Base-by-base conservation (phyloP, 2,888 invertebrate genomes). In the Notodonta dromedarius region DNA sequence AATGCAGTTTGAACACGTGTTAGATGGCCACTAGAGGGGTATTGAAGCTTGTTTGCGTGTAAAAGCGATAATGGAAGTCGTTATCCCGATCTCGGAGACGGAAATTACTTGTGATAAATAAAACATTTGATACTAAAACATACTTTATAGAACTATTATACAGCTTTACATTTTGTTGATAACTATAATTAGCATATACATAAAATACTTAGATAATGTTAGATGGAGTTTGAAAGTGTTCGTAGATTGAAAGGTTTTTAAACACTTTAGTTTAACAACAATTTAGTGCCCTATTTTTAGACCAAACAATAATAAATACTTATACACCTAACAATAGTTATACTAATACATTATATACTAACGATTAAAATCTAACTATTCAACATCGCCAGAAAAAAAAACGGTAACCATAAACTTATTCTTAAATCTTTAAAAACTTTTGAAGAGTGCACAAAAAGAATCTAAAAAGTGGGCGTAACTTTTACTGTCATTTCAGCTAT, bases 401-500 rank as follows among this genome's bases (percentile, higher is more conserved):
- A 64, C 66, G 60, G 83, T 79, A 84, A 84, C 83, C 78, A 74
- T 77, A 74, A 81, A 82, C 83, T 74, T 86, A 91, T 91, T 91
- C 87, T 86, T 80, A 84, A 86, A 91, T 90, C 88, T 90, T 91
- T 93, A 90, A 93, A 93, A 93, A 91, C 87, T 84, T 91, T 91
- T 90, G 78, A 87, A 88, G 80, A 77, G 73, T 62, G 60, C 69
- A 85, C 87, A 89, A 90, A 91, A 88, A 85, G 85, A 85, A 83
- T 88, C 79, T 88, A 82, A 90, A 91, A 93, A 92, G 92, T 91
- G 89, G 93, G 93, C 93, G 93, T 92, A 76, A 82, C 91, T 90
- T 83, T 83, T 82, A 86, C 90, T 92, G 90, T 91, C 92, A 89
- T 90, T 91, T 88, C 82, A 77, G 78, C 82, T 81, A 79, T 76